Evolutionary conservation across 2,888 invertebrate species (phyloP), one percentile per base, ranked within the genome.

Genomic region (Caenorhabditis parvicauda): DNA sequence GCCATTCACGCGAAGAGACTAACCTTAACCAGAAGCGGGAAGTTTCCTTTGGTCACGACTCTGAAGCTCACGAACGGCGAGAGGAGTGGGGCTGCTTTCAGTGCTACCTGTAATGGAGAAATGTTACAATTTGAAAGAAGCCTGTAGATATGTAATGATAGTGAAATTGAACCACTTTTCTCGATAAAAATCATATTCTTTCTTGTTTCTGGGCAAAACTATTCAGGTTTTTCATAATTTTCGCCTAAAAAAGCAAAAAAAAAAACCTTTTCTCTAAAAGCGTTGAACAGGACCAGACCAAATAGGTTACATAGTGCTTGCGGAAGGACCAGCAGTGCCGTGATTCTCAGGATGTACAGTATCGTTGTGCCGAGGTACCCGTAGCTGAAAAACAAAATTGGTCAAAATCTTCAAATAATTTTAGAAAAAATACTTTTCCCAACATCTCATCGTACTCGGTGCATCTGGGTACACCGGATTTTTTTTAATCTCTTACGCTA

Each of bases 1-100:
- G n/a, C n/a, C n/a, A n/a, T n/a, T n/a, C n/a, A 5, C 19, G 2
- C 9, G 19, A 50, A 38, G 14, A 21, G 19, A 41, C 54, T 12
- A 48, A 79, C 79, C 81, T 88, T 88, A 3, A 95, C 93, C 66
- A 95, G 84, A 74, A 91, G 89, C 3, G 93, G 90, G 82, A 89
- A 95, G 83, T 93, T 92, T 35, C 95, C 94, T 58, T 93, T 87
- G 0, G 94, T 95, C 6, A 95, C 94, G 25, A 93, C 88, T 69
- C 94, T 87, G 72, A 95, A 89, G 82, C 92, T 94, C 58, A 95
- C 89, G 82, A 93, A 93, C 3, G 94, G 94, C 46, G 92, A 92
- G 66, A 93, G 83, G 32, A 93, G 84, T 2, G 93, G 93, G 6
- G 92, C 91, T 19, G 92, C 91, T 83, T 91, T 91, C 38, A 75